Base-by-base conservation (phyloP, 2,113 vertebrate genomes). In the Dromaius novaehollandiae region DNA sequence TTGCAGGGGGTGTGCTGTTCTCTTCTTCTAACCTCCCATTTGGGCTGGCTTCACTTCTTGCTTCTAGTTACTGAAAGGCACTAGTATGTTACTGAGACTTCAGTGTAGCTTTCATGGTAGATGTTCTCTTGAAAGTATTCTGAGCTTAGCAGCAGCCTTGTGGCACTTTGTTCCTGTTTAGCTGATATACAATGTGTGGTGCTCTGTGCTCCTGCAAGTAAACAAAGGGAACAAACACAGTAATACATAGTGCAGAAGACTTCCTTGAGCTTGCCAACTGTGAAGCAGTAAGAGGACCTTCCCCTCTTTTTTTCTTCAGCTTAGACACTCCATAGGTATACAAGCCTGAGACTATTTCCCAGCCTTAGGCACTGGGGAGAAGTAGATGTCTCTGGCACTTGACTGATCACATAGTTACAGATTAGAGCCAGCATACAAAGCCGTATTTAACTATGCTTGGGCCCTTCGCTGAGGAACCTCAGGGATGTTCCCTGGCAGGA, bases 391-490 rank as follows among this genome's bases (percentile, higher is more conserved):
- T 66, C 21, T 68, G 38, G 9, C 42, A 36, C 78, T 89, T 85
- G 9, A 3, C 19, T 64, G 36, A 66, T 69, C 87, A 73, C 16
- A 2, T 75, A 69, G 58, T 88, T 51, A 30, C 13, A 11, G 28
- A 46, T 24, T n/a, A n/a, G n/a, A n/a, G n/a, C n/a, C n/a, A n/a
- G n/a, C n/a, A n/a, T n/a, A n/a, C n/a, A n/a, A n/a, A n/a, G n/a
- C n/a, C n/a, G n/a, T n/a, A n/a, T n/a, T n/a, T n/a, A n/a, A 4
- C 32, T 34, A 17, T 55, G 51, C 14, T 28, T 6, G 0, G 56
- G 34, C 0, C 0, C 50, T 81, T 36, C 34, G 28, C 50, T 46
- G 38, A 38, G 38, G 38, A 38, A 38, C 8, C 38, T 38, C 38
- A 38, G 38, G 38, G 38, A 38, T 38, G 38, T 81, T 36, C 34